Conservation (phyloP, 2,113 vertebrate genomes). For the Anser brachyrhynchus region DNA sequence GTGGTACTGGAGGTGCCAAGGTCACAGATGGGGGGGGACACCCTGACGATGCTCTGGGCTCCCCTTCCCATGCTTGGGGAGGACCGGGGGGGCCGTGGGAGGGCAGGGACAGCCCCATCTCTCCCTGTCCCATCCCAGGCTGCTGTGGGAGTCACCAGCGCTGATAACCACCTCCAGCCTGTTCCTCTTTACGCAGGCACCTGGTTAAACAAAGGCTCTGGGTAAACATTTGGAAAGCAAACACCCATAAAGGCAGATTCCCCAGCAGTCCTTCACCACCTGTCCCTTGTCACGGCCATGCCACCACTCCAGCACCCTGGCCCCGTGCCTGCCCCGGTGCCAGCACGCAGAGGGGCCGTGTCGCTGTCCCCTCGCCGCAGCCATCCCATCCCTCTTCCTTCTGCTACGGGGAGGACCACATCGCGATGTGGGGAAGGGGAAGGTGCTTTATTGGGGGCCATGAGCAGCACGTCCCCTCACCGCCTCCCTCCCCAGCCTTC, state of each 20-base stretch:
- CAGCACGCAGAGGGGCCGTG: neutral
- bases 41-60: accelerated
- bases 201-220: conserved; percentile 8
- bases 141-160: accelerated
- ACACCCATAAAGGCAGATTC: conserved; percentile 39
- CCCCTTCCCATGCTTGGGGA: accelerated
- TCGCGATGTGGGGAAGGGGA: neutral
- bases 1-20: neutral
- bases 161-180: neutral
- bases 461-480: accelerated
- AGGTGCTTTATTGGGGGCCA: conserved; percentile 17
- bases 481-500: accelerated
- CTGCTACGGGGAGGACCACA: neutral
- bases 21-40: no score
- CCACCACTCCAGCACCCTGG: accelerated
- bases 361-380: neutral
- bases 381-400: neutral
- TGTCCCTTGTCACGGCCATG: accelerated
- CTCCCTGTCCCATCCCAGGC: neutral
- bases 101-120: neutral
- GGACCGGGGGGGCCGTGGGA: neutral
- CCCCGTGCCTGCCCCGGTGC: neutral
- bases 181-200: neutral
- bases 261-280: neutral
- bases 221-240: conserved; percentile 58